A percentile compares a stretch with the other conserved stretches of the same genome.
Evolutionary conservation across 1,140 invertebrate species (phyloP).

Genomic region (Lordiphosa mommai): DNA sequence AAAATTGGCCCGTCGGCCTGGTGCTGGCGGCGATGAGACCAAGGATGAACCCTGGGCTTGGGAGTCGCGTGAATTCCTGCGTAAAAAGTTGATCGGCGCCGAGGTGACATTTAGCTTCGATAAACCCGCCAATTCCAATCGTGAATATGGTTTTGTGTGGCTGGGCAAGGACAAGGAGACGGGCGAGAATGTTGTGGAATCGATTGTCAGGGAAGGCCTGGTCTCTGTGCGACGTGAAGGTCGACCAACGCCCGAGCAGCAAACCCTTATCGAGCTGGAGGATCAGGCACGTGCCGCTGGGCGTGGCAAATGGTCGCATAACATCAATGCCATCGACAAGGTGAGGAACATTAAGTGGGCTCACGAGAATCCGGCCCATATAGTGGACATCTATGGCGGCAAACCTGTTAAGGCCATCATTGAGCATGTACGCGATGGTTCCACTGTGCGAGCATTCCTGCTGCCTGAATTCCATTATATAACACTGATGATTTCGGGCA

Average conservation of each 20-base stretch:
- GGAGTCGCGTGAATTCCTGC: constrained; percentile 96
- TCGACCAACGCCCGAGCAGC: constrained; percentile 85
- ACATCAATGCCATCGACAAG: constrained; percentile 82
- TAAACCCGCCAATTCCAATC: constrained; percentile 86
- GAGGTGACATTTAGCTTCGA: constrained; percentile 90
- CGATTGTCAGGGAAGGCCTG: constrained; percentile 92
- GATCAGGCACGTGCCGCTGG: constrained; percentile 91
- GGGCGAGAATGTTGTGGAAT: constrained; percentile 93
- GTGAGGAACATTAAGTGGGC: constrained; percentile 93
- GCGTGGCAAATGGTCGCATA: constrained; percentile 90
- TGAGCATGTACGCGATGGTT: constrained; percentile 97
- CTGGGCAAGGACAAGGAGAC: constrained; percentile 88
- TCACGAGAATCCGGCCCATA: constrained; percentile 89
- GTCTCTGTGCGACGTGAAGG: constrained; percentile 90
- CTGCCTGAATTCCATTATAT: constrained; percentile 90
- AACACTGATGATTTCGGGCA: constrained; percentile 96
- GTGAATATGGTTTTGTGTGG: constrained; percentile 94
- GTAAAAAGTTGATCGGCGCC: constrained; percentile 95
- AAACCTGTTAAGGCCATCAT: constrained; percentile 93
- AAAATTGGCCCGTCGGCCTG: constrained; percentile 90
- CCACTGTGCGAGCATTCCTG: constrained; percentile 93
- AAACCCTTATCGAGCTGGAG: constrained; percentile 91
- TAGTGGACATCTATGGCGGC: constrained; percentile 89
- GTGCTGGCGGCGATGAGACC: constrained; percentile 84
- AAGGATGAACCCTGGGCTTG: constrained; percentile 97